phyloP scores from a whole-genome alignment of 1,140 invertebrate genomes.

The Sarcophaga bullata region DNA sequence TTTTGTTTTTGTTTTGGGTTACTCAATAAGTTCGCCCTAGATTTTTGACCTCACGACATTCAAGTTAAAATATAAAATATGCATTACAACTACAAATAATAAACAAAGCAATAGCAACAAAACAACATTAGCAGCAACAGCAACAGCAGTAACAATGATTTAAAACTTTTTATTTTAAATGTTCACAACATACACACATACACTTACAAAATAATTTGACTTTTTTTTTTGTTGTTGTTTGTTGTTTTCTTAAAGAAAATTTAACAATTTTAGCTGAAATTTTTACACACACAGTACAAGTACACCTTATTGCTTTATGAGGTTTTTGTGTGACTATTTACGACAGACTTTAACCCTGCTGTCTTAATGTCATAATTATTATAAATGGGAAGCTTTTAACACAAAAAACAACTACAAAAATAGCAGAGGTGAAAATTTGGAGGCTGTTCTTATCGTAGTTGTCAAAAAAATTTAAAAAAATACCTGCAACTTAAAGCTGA shows the following conservation, averaged over 20 bases:
- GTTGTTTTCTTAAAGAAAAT: not conserved
- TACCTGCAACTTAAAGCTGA: not conserved
- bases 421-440: not conserved
- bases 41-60: constrained; percentile 40
- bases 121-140: not conserved
- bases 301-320: not conserved
- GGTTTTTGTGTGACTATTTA: constrained; percentile 1
- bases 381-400: not conserved
- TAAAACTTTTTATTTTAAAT: constrained; percentile 22
- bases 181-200: not conserved
- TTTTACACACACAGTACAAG: too few species aligned
- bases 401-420: not conserved
- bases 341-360: not conserved
- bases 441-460: not conserved
- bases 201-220: not conserved
- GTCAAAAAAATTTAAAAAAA: not conserved
- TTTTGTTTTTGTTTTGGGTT: constrained; percentile 20
- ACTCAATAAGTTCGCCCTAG: constrained; percentile 31
- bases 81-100: not conserved
- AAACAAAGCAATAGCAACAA: not conserved
- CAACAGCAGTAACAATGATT: not conserved
- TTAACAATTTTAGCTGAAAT: too few species aligned
- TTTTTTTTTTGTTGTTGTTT: not conserved
- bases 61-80: constrained; percentile 29
- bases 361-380: constrained; percentile 5